Evolutionary conservation across 2,888 invertebrate genomes (phyloP), one percentile per base, ranked within the genome.

Genomic region (Aphidoletes aphidimyza): DNA sequence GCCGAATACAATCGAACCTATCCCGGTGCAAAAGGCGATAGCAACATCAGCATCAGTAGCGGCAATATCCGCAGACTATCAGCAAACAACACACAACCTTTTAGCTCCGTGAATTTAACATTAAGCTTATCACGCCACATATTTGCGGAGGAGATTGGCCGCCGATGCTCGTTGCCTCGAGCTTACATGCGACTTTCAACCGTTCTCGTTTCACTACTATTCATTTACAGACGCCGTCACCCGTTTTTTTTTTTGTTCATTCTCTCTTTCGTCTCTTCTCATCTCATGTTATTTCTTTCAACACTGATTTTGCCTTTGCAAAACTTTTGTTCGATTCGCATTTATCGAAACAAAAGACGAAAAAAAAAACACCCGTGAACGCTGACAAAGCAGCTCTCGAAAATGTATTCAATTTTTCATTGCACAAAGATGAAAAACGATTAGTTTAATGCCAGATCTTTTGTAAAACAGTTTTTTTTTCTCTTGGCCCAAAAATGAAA

Each of bases 41-140:
- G 69, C 69, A 69, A 30, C 54, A n/a, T n/a, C n/a, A n/a, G n/a
- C n/a, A n/a, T n/a, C n/a, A n/a, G n/a, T n/a, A n/a, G n/a, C n/a
- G n/a, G n/a, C 54, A 69, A 69, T 30, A 69, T 69, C 69, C 69
- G 69, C 69, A 69, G 69, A 69, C 69, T 30, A 34, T 69, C 34
- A 69, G 69, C 69, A 69, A 69, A 69, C 54, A 54, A 54, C 54
- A 54, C 69, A 69, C 69, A 69, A 69, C 69, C 69, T 34, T 34
- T 34, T 14, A 69, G 69, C 69, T 30, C 1, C 22, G 30, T n/a
- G n/a, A n/a, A 69, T 30, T 69, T 69, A 17, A 69, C 69, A 34
- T 69, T 69, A 30, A 30, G 69, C 69, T 69, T 69, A 69, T 69
- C 69, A 69, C 30, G 69, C 69, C 69, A 69, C 34, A 30, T 26